A percentile compares a stretch with the other conserved stretches of the same genome.
Evolutionary conservation across 2,888 invertebrate species (phyloP).

Genomic region (Nymphalis urticae): DNA sequence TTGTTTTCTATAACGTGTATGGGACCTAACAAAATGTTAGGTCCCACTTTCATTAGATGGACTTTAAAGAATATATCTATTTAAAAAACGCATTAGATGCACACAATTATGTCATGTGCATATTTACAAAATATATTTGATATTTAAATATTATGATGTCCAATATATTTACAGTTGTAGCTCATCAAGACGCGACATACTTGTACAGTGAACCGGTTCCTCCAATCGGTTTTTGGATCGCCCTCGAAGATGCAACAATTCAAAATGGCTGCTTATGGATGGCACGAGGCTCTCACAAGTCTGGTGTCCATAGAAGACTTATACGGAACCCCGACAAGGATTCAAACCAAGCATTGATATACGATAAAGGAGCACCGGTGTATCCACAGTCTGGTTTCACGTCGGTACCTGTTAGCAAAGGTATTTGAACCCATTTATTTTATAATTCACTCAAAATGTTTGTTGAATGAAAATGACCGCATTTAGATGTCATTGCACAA

Average conservation of each 20-base stretch:
- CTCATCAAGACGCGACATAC: constrained; percentile 94
- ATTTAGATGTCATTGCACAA: too few species aligned
- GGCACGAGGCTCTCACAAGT: constrained; percentile 94
- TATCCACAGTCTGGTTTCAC: constrained; percentile 89
- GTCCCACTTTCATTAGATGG: too few species aligned
- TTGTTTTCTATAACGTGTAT: too few species aligned
- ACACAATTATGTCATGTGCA: too few species aligned
- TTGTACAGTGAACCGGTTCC: constrained; percentile 91
- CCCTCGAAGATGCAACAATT: constrained; percentile 94
- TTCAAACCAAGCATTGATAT: constrained; percentile 81
- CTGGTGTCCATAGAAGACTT: constrained; percentile 87
- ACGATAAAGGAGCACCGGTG: constrained; percentile 84
- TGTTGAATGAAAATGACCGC: too few species aligned
- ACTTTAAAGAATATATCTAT: too few species aligned
- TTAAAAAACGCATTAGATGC: too few species aligned
- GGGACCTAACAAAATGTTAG: too few species aligned
- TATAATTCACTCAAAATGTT: too few species aligned
- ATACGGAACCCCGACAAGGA: constrained; percentile 85
- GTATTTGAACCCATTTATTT: constrained; percentile 62
- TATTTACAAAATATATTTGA: too few species aligned
- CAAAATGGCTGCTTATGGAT: constrained; percentile 98
- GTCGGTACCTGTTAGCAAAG: constrained; percentile 91
- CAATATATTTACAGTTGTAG: constrained; percentile 79
- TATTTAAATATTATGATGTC: not conserved
- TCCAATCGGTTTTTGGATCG: constrained; percentile 96